A percentile compares a stretch with the other conserved stretches of the same genome.
These are phyloP conservation scores for Pheosia gnoma DNA, from an alignment of 2,888 invertebrate genomes.

Conservation along the genomic window DNA sequence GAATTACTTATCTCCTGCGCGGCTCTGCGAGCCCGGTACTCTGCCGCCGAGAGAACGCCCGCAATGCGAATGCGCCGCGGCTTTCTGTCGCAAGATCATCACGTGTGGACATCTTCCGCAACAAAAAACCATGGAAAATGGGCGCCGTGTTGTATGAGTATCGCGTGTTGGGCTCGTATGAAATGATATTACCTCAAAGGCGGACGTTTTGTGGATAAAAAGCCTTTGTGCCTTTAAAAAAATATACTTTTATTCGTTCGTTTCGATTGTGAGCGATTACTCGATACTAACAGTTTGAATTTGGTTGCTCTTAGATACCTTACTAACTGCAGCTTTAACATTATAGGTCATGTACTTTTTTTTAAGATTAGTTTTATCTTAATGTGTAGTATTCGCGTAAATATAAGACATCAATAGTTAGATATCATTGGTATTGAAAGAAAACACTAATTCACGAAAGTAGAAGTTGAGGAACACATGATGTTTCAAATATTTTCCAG, in stretches of 20 bases:
- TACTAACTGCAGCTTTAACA: too few species aligned
- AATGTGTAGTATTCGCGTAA: too few species aligned
- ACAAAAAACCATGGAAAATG: slow-evolving; percentile 12
- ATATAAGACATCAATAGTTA: too few species aligned
- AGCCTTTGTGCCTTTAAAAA: neutral
- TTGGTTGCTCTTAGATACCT: too few species aligned
- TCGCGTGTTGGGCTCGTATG: slow-evolving; percentile 3
- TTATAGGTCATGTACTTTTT: too few species aligned
- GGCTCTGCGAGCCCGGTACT: slow-evolving; percentile 70
- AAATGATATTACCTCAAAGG: neutral
- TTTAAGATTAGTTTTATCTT: too few species aligned
- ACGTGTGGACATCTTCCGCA: slow-evolving; percentile 42
- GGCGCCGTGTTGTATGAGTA: neutral
- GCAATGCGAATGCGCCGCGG: slow-evolving; percentile 71
- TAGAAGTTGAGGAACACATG: neutral
- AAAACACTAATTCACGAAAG: too few species aligned
- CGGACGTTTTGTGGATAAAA: neutral
- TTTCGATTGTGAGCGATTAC: neutral
- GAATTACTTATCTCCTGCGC: slow-evolving; percentile 74
- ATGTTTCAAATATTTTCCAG: neutral
- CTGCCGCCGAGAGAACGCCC: slow-evolving; percentile 76
- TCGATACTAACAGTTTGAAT: too few species aligned
- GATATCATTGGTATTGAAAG: too few species aligned
- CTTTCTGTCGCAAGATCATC: slow-evolving; percentile 52
- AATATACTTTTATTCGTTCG: neutral